Conservation (phyloP, 2,888 invertebrate genomes). For the Amphimallon solstitiale region DNA sequence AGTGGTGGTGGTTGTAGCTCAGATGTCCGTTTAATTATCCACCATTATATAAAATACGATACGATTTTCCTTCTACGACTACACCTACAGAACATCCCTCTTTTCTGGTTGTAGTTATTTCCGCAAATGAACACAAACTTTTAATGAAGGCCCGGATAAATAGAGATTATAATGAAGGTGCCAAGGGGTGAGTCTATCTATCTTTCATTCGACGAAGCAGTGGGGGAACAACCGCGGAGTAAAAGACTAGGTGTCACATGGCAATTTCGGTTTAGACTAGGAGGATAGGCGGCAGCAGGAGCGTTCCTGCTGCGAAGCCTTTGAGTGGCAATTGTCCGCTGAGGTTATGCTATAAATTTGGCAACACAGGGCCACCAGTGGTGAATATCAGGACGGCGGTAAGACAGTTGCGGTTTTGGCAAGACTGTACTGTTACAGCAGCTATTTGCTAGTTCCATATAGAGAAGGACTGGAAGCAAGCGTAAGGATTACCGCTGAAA, state of each 20-base stretch:
- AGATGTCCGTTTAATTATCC: constrained; percentile 32
- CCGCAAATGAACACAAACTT: constrained; percentile 30
- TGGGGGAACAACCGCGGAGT: no score
- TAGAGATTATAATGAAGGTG: constrained; percentile 24
- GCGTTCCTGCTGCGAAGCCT: no score
- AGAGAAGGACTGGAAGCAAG: no score
- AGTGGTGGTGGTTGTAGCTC: neutral
- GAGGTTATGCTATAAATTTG: constrained; percentile 25
- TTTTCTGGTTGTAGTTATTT: neutral
- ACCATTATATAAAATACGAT: constrained; percentile 25
- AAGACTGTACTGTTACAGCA: neutral
- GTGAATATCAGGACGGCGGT: constrained; percentile 12
- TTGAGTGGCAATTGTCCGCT: neutral
- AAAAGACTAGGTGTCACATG: constrained; percentile 23
- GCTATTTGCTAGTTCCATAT: neutral
- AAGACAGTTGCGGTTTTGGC: constrained; percentile 12
- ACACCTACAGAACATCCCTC: neutral
- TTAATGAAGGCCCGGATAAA: constrained; percentile 33
- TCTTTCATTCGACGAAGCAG: neutral
- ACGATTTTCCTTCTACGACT: constrained; percentile 21
- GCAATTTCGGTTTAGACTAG: constrained; percentile 4
- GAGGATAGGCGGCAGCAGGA: neutral
- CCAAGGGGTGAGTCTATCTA: neutral
- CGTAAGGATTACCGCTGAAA: neutral
- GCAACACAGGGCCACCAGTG: constrained; percentile 17